Conservation (phyloP, 2,888 invertebrate genomes). For the Trichopoda pennipes region DNA sequence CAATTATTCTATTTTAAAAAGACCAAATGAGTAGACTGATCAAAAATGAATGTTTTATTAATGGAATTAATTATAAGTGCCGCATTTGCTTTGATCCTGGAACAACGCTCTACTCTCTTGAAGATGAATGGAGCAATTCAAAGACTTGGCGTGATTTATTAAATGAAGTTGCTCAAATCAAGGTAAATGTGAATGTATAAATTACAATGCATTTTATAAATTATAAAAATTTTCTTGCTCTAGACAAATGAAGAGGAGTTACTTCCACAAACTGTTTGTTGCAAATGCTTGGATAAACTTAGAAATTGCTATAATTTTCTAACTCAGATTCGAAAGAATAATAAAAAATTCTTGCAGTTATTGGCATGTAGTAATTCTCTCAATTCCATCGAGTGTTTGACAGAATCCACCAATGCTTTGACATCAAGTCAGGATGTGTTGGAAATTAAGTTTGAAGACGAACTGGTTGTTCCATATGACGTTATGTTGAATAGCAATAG, state of each 20-base stretch:
- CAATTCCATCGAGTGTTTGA: slow-evolving; percentile 70
- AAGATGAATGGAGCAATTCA: background rate
- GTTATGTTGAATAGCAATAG: slow-evolving; percentile 10
- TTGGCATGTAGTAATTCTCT: slow-evolving; percentile 6
- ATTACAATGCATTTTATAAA: background rate
- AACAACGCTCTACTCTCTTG: background rate
- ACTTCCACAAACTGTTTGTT: slow-evolving; percentile 73
- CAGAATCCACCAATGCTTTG: slow-evolving; percentile 74
- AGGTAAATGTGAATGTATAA: slow-evolving; percentile 10
- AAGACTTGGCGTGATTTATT: slow-evolving; percentile 46
- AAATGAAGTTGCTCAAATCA: slow-evolving; percentile 16
- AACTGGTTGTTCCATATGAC: slow-evolving; percentile 48
- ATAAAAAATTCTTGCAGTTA: slow-evolving; percentile 56
- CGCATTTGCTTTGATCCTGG: slow-evolving; percentile 59
- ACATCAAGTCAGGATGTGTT: slow-evolving; percentile 38
- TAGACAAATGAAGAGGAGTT: slow-evolving; percentile 45
- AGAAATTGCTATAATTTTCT: slow-evolving; percentile 73
- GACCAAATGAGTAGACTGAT: background rate
- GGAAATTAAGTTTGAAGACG: slow-evolving; percentile 71
- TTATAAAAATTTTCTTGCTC: background rate
- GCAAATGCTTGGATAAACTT: slow-evolving; percentile 70
- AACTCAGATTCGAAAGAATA: slow-evolving; percentile 71
- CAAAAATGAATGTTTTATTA: slow-evolving; percentile 9
- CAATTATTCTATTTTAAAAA: background rate
- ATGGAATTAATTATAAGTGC: slow-evolving; percentile 24